Evolutionary conservation across 2,888 invertebrate genomes (phyloP).

Genomic region (Chrysolina americana): DNA sequence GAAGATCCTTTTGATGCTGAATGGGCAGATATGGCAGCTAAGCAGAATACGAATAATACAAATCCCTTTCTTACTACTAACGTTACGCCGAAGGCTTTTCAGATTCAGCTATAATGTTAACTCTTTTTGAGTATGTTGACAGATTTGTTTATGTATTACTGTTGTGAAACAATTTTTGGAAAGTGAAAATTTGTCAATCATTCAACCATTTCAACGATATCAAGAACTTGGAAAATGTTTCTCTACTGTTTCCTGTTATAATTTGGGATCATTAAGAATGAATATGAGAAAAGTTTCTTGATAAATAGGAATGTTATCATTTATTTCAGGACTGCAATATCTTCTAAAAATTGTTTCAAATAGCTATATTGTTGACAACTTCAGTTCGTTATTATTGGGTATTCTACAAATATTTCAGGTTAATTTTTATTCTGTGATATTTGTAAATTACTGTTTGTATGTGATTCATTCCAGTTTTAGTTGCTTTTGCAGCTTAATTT

Average conservation of each 20-base stretch:
- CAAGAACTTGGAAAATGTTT: neutral
- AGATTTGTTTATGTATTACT: conserved; percentile 16
- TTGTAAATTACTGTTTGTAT: conserved; percentile 36
- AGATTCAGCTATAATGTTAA: conserved; percentile 73
- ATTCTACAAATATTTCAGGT: conserved; percentile 39
- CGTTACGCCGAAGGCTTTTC: conserved; percentile 73
- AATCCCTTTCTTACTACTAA: conserved; percentile 74
- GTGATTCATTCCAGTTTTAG: conserved; percentile 49
- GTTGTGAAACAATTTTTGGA: conserved; percentile 6
- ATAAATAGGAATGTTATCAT: no score
- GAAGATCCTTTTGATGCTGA: conserved; percentile 88
- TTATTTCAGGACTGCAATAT: neutral
- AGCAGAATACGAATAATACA: conserved; percentile 71
- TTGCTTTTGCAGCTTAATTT: conserved; percentile 43
- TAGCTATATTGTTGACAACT: conserved; percentile 29
- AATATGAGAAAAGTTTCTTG: no score
- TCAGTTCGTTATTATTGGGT: conserved; percentile 21
- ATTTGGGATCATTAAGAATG: neutral
- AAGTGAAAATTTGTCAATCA: neutral
- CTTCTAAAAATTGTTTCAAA: conserved; percentile 16
- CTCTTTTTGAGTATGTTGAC: conserved; percentile 7
- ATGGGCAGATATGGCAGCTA: conserved; percentile 81
- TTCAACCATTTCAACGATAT: neutral
- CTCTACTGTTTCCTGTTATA: neutral
- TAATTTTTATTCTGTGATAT: conserved; percentile 33